phyloP scores from a whole-genome alignment of 2,888 invertebrate genomes.

The Drosophila anomalata region DNA sequence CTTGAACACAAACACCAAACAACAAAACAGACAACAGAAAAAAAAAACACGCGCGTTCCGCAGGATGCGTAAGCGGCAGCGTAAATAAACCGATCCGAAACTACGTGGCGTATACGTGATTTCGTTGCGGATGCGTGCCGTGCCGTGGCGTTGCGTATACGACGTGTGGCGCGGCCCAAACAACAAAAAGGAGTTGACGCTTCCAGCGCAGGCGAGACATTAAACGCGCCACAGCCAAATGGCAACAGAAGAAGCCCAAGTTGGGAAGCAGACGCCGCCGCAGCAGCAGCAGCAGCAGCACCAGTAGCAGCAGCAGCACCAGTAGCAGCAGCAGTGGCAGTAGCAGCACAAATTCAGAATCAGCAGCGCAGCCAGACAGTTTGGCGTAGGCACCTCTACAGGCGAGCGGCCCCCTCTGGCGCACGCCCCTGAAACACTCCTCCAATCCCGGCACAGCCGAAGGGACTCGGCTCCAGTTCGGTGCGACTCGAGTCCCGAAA shows the following conservation, averaged over 20 bases:
- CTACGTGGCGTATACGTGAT: conserved; percentile 41
- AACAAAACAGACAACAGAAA: conserved; percentile 17
- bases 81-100: conserved; percentile 3
- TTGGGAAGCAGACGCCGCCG: conserved; percentile 28
- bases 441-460: conserved; percentile 15
- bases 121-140: conserved; percentile 13
- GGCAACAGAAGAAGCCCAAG: conserved; percentile 71
- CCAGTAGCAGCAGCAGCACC: conserved; percentile 22
- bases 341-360: conserved; percentile 4
- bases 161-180: conserved; percentile 56
- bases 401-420: background rate
- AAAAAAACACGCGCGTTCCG: background rate
- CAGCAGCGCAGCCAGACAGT: conserved; percentile 40
- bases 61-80: conserved; percentile 23
- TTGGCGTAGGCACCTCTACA: background rate
- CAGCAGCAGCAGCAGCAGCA: conserved; percentile 11
- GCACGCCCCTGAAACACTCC: conserved; percentile 7
- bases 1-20: conserved; percentile 36
- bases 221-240: conserved; percentile 73
- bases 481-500: conserved; percentile 2
- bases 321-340: conserved; percentile 14
- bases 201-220: conserved; percentile 74
- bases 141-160: conserved; percentile 21
- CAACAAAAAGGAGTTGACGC: conserved; percentile 69
- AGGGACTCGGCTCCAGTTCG: background rate